phyloP scores from a whole-genome alignment of 1,140 invertebrate genomes.

The Caenorhabditis remanei region DNA sequence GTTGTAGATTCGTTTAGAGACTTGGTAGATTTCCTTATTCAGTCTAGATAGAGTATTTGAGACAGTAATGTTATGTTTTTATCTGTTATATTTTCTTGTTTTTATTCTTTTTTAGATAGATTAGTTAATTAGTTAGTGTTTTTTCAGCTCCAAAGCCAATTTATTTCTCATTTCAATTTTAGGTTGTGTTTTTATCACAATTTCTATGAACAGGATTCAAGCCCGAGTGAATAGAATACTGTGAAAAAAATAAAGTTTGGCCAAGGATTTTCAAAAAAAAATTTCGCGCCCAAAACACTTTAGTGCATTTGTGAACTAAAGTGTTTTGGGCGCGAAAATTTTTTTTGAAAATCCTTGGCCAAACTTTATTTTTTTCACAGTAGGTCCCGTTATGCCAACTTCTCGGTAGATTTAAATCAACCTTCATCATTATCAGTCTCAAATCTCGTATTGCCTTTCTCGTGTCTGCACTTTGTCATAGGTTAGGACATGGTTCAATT shows the following conservation, averaged over 20 bases:
- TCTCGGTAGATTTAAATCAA: background rate
- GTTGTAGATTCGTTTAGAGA: background rate
- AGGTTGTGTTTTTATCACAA: constrained; percentile 23
- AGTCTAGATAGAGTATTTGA: background rate
- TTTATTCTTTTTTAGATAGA: background rate
- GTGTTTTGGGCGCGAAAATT: too few species aligned
- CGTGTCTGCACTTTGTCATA: constrained; percentile 33
- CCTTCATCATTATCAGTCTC: background rate
- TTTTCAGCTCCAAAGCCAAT: background rate
- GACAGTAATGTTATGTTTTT: background rate
- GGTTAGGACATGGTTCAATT: constrained; percentile 21
- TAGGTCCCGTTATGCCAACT: background rate
- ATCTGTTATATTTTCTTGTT: background rate
- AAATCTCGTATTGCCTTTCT: background rate
- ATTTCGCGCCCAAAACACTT: too few species aligned
- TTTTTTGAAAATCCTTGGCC: too few species aligned
- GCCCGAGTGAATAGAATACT: constrained; percentile 45
- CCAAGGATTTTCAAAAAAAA: too few species aligned
- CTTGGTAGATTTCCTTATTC: background rate
- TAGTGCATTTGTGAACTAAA: too few species aligned
- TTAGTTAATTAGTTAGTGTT: constrained; percentile 3
- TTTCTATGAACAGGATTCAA: background rate
- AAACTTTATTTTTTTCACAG: too few species aligned
- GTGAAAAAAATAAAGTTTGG: too few species aligned
- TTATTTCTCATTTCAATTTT: background rate